phyloP scores from a whole-genome alignment of 2,888 invertebrate genomes.

The Prosapia bicincta region DNA sequence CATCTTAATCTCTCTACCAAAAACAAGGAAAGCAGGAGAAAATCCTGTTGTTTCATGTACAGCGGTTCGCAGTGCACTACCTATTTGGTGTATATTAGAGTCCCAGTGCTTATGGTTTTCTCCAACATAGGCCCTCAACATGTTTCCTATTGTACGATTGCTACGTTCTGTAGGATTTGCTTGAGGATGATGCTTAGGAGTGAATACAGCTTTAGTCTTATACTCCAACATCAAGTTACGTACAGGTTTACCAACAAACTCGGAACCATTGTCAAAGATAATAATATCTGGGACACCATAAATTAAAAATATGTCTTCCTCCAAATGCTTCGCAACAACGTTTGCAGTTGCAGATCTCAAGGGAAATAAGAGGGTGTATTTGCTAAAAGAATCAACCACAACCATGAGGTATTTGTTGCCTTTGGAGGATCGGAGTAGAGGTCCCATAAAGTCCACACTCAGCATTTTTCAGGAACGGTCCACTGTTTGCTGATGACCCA shows the following conservation, averaged over 20 bases:
- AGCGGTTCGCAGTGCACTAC: conserved; percentile 37
- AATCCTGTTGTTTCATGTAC: conserved; percentile 34
- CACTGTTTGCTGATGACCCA: neutral
- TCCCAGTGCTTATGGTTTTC: conserved; percentile 40
- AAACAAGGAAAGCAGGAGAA: conserved; percentile 36
- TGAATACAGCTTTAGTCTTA: conserved; percentile 34
- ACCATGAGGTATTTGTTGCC: conserved; percentile 38
- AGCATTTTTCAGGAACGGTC: conserved; percentile 12
- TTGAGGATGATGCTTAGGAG: conserved; percentile 41
- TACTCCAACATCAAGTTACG: neutral
- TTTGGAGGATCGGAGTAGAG: conserved; percentile 39
- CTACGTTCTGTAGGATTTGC: conserved; percentile 43
- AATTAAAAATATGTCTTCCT: conserved; percentile 8
- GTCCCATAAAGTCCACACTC: conserved; percentile 40
- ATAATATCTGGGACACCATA: conserved; percentile 14
- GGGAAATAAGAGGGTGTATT: conserved; percentile 35
- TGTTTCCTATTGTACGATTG: conserved; percentile 41
- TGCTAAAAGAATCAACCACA: conserved; percentile 40
- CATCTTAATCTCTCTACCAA: conserved; percentile 11
- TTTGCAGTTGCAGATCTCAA: conserved; percentile 36
- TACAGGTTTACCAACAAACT: neutral
- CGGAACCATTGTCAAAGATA: conserved; percentile 13
- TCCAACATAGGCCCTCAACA: conserved; percentile 41
- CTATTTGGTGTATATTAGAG: conserved; percentile 31
- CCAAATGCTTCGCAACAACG: neutral